These are phyloP conservation scores for Phodopus roborovskii DNA, from an alignment of 2,113 vertebrate genomes.

Conservation along the genomic window DNA sequence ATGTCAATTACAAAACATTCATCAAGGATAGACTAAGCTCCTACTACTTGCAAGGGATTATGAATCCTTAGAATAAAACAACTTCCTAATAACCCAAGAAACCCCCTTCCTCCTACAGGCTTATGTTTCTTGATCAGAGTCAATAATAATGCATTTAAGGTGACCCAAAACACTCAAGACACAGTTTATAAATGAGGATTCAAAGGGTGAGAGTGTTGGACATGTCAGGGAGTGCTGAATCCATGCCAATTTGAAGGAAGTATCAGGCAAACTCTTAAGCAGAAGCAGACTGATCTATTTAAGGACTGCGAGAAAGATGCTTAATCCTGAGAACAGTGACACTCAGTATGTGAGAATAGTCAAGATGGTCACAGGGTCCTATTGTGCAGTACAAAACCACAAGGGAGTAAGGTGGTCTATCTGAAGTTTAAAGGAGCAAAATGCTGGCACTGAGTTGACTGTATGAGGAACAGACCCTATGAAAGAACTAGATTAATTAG, in stretches of 20 bases:
- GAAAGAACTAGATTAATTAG: no score
- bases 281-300: no score
- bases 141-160: no score
- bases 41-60: background rate
- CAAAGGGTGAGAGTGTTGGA: no score
- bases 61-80: background rate
- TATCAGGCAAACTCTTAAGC: no score
- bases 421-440: slow-evolving; percentile 34
- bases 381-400: background rate
- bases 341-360: background rate
- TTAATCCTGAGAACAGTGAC: no score
- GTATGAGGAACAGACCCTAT: no score
- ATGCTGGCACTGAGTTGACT: background rate
- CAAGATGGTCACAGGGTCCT: background rate
- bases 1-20: slow-evolving; percentile 20
- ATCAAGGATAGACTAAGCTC: background rate
- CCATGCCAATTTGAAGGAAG: no score
- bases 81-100: slow-evolving; percentile 4
- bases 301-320: no score
- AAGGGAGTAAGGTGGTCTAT: background rate
- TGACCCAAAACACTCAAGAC: background rate
- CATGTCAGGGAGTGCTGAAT: no score
- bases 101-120: background rate
- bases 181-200: background rate
- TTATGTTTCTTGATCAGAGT: background rate